Base-by-base conservation (phyloP, 2,113 vertebrate species). In the Sitta europaea region DNA sequence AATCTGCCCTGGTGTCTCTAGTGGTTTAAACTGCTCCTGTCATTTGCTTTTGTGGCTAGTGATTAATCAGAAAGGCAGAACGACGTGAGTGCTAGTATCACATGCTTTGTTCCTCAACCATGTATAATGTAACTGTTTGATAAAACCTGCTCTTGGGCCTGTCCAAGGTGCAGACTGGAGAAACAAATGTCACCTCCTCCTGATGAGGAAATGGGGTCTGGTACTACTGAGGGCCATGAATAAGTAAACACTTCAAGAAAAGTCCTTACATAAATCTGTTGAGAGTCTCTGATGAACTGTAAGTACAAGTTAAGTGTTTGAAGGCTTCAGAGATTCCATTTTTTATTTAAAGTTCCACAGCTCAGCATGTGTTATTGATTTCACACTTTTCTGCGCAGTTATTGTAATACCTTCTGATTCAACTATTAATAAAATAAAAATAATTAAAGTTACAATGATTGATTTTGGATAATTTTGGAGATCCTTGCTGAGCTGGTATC, bases 201-300 rank as follows among this genome's bases (percentile, higher is more conserved):
- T 0, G 0, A 0, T 25, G 40, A 58, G 33, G 35, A 84, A 55
- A 23, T 2, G 2, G 8, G 8, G 5, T 40, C 17, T 53, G n/a
- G n/a, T 76, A 22, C 27, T 42, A 20, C 48, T 57, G 33, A 12
- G 33, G 40, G 16, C 20, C 6, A 5, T 54, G 22, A 85, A 42
- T 48, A 88, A 59, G 12, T 27, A 79, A 76, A 73, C 13, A 57
- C 27, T 67, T 7, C 8, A 85, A 82, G 24, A 53, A 53, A 59
- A 61, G 19, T 22, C 67, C 35, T 94, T 55, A 42, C 9, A 61
- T 55, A 45, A 75, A 55, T 78, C 63, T 59, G 1, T 33, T 55
- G 14, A 67, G 4, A 31, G 13, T 75, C 61, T 91, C 48, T 59
- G 43, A 63, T 63, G 57, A 90, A 43, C 22, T 90, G 2, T 35